Base-by-base conservation (phyloP, 2,888 invertebrate genomes). In the Pomacea canaliculata region DNA sequence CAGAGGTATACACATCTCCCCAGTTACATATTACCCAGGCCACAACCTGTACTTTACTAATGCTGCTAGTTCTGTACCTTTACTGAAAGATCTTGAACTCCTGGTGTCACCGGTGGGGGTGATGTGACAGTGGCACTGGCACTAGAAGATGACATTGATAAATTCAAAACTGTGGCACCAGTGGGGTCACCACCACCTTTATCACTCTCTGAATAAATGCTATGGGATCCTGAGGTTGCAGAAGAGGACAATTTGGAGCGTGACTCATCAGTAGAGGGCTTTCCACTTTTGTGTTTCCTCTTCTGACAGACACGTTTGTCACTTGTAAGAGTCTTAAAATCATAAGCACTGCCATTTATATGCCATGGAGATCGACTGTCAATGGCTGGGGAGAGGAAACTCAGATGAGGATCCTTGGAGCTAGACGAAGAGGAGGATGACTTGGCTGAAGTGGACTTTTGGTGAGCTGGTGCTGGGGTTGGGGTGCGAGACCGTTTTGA, bases 401-500 rank as follows among this genome's bases (percentile, higher is more conserved):
- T 63, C 10, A 70, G 68, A 27, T 62, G 62, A 18, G 65, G 70
- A 18, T 72, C 69, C 69, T 72, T 73, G 72, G 66, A 51, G 37
- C 49, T 10, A 51, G 69, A 48, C 46, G 70, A 65, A 27, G 66
- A 65, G 37, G 70, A 49, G 49, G 51, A 48, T 23, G 70, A 76
- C 48, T 62, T 51, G 23, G n/a, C 62, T 46, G 67, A 56, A 10
- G 76, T 65, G 27, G 71, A 67, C 27, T 67, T 70, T 65, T 70
- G 71, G 59, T 71, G 76, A 18, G 70, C 70, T 2, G 71, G 76
- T 51, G 70, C 70, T 18, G 76, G 76, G 65, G 66, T 70, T n/a
- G 74, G 74, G 48, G 76, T 60, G 19, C 71, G 76, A 59, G 76
- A 76, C 10, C 70, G 76, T 67, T 70, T 71, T 46, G 70, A 66